Percentiles rank a stretch among this genome's conserved stretches.
Conservation (phyloP, 2,888 invertebrate genomes). For the Napeogenes sylphis region DNA sequence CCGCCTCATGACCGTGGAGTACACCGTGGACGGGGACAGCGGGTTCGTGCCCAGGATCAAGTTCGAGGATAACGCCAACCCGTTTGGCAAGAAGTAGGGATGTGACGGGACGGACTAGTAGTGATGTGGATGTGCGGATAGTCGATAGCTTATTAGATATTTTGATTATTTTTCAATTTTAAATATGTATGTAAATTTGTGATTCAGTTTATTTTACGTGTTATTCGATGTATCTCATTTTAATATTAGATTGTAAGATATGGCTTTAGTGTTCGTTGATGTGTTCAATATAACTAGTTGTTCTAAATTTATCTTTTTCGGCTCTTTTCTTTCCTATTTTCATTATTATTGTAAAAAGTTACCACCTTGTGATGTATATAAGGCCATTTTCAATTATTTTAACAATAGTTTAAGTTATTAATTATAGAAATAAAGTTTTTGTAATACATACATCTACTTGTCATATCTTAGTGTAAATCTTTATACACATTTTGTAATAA, state of each 20-base stretch:
- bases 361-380: slow-evolving; percentile 58
- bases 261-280: no score
- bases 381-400: no score
- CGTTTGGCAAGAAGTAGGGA: slow-evolving; percentile 64
- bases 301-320: no score
- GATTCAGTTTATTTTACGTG: no score
- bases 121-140: not conserved
- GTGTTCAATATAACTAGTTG: no score
- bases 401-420: not conserved
- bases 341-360: slow-evolving; percentile 36
- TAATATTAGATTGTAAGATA: no score
- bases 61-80: slow-evolving; percentile 80
- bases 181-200: not conserved
- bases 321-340: no score
- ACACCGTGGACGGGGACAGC: slow-evolving; percentile 83
- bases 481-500: slow-evolving; percentile 6
- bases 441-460: slow-evolving; percentile 1
- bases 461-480: slow-evolving; percentile 2
- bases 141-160: not conserved
- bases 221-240: no score
- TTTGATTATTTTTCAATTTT: not conserved
- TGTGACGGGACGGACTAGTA: not conserved
- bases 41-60: slow-evolving; percentile 85
- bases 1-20: slow-evolving; percentile 84
- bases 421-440: slow-evolving; percentile 8